phyloP scores from a whole-genome alignment of 2,888 invertebrate genomes.

The Anaspis maculata region DNA sequence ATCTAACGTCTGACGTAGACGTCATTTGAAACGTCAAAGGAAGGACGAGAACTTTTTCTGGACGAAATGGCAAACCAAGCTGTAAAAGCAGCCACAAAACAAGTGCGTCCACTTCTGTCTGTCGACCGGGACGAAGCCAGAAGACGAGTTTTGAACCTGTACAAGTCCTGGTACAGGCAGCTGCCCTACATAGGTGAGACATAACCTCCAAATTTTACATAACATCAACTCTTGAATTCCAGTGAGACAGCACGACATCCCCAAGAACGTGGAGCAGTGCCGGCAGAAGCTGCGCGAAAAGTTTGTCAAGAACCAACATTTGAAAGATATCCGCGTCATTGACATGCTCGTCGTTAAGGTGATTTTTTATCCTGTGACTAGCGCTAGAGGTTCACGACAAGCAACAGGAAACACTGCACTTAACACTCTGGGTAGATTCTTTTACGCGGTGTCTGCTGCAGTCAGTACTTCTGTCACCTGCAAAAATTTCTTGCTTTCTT shows the following conservation, averaged over 20 bases:
- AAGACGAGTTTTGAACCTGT: slow-evolving; percentile 75
- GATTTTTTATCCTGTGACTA: slow-evolving; percentile 18
- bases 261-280: slow-evolving; percentile 61
- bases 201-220: slow-evolving; percentile 13
- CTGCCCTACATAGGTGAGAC: slow-evolving; percentile 72
- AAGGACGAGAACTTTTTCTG: too few relatives aligned
- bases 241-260: slow-evolving; percentile 81
- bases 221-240: slow-evolving; percentile 20
- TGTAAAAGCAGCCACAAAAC: slow-evolving; percentile 47
- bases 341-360: slow-evolving; percentile 92
- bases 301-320: slow-evolving; percentile 67
- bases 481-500: too few relatives aligned
- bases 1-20: too few relatives aligned
- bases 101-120: slow-evolving; percentile 83
- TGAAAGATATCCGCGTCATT: slow-evolving; percentile 76
- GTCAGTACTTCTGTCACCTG: too few relatives aligned
- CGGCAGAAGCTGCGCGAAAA: slow-evolving; percentile 66
- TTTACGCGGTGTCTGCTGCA: too few relatives aligned
- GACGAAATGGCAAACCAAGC: slow-evolving; percentile 41
- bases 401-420: too few relatives aligned
- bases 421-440: too few relatives aligned
- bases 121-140: slow-evolving; percentile 67
- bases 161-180: slow-evolving; percentile 92
- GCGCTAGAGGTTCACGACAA: too few relatives aligned
- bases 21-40: too few relatives aligned